Conservation (phyloP, 2,797 vertebrate genomes). For the Orientallactaga sibirica region DNA sequence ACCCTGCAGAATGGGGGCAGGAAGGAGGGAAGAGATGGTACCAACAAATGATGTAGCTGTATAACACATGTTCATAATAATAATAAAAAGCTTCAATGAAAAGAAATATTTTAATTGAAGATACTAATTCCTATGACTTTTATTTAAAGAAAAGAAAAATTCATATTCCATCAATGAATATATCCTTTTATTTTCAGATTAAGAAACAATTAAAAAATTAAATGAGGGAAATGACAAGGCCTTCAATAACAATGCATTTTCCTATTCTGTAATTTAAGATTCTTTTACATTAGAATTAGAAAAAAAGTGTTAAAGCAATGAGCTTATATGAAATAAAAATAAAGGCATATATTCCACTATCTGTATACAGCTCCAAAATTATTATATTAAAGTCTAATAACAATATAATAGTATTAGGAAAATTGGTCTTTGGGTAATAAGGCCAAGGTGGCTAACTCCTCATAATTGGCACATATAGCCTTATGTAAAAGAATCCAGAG, state of each 20-base stretch:
- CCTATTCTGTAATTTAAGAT: neutral
- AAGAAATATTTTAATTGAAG: slow-evolving; percentile 32
- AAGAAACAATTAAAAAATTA: neutral
- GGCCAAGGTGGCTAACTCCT: neutral
- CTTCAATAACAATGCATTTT: neutral
- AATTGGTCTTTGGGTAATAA: rapidly evolving
- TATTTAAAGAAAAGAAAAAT: too few relatives aligned
- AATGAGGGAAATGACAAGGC: slow-evolving; percentile 25
- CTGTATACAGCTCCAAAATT: too few relatives aligned
- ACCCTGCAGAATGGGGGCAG: too few relatives aligned
- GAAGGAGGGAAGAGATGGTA: too few relatives aligned
- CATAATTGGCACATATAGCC: neutral
- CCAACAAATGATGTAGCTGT: too few relatives aligned
- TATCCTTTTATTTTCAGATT: slow-evolving; percentile 35
- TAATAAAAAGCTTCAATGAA: neutral
- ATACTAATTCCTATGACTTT: neutral
- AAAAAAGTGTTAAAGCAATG: too few relatives aligned
- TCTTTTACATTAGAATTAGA: neutral
- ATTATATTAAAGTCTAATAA: too few relatives aligned
- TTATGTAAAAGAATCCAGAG: neutral
- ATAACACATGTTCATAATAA: neutral
- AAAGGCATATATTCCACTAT: too few relatives aligned
- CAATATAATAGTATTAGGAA: neutral
- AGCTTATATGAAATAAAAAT: too few relatives aligned
- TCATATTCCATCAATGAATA: too few relatives aligned